Conservation (phyloP, 2,888 invertebrate species). For the Folsomia candida region DNA sequence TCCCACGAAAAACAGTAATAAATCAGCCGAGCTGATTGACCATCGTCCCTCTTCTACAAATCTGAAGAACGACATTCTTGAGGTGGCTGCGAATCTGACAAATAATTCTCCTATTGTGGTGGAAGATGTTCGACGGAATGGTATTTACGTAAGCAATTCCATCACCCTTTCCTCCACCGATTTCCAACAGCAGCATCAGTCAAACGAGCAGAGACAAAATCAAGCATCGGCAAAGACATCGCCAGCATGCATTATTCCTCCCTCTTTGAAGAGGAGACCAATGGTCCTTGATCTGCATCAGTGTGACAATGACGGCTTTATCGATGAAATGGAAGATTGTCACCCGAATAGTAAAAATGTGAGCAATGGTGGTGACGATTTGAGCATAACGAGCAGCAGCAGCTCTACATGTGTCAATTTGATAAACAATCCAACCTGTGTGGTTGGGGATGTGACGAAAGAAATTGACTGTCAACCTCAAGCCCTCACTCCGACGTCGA, state of each 20-base stretch:
- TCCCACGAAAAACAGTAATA: background rate
- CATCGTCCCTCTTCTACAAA: background rate
- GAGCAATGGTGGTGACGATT: background rate
- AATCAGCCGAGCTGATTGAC: background rate
- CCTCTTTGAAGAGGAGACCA: conserved; percentile 1
- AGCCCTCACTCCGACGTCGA: conserved; percentile 42
- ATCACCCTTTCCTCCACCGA: conserved; percentile 23
- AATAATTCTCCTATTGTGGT: background rate
- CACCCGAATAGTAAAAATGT: background rate
- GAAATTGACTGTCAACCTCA: conserved; percentile 13
- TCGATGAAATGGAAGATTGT: background rate
- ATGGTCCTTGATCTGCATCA: conserved; percentile 13
- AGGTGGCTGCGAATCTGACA: background rate
- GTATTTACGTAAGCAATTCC: conserved; percentile 46
- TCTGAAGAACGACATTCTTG: background rate
- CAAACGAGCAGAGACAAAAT: background rate
- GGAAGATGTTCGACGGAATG: conserved; percentile 37
- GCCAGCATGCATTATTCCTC: background rate
- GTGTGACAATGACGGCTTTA: background rate
- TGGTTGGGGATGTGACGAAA: background rate
- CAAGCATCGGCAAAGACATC: background rate
- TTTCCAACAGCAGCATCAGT: background rate
- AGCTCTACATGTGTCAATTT: conserved; percentile 4
- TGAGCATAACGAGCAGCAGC: conserved; percentile 1
- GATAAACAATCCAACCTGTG: background rate